These are phyloP conservation scores for Hyphantria cunea DNA, from an alignment of 1,140 invertebrate genomes.

Conservation along the genomic window DNA sequence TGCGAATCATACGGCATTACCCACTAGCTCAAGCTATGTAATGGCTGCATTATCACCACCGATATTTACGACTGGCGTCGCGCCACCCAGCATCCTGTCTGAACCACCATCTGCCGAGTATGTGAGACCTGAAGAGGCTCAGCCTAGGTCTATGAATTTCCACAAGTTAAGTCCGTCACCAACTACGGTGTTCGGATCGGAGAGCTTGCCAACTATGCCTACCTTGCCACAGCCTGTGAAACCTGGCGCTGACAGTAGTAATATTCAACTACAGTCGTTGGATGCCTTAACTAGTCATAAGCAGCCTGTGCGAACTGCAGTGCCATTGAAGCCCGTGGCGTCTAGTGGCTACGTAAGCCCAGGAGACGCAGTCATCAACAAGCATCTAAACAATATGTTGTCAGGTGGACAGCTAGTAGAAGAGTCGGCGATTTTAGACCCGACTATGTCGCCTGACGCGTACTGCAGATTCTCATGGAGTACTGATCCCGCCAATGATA, in stretches of 20 bases:
- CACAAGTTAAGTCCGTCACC: slow-evolving; percentile 51
- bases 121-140: slow-evolving; percentile 59
- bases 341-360: slow-evolving; percentile 66
- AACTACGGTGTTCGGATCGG: slow-evolving; percentile 58
- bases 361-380: slow-evolving; percentile 68
- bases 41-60: slow-evolving; percentile 65
- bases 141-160: slow-evolving; percentile 55
- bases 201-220: slow-evolving; percentile 72
- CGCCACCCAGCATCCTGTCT: slow-evolving; percentile 38
- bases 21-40: slow-evolving; percentile 66
- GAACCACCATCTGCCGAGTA: slow-evolving; percentile 58
- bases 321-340: slow-evolving; percentile 57
- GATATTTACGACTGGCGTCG: slow-evolving; percentile 57
- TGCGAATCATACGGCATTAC: slow-evolving; percentile 40
- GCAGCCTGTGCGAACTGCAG: slow-evolving; percentile 49
- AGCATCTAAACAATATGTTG: slow-evolving; percentile 69
- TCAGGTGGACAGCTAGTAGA: slow-evolving; percentile 56
- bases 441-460: slow-evolving; percentile 73
- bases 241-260: slow-evolving; percentile 60
- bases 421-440: slow-evolving; percentile 65
- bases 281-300: slow-evolving; percentile 68
- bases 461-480: slow-evolving; percentile 79
- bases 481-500: slow-evolving; percentile 72
- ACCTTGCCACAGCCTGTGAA: slow-evolving; percentile 65
- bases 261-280: slow-evolving; percentile 71